A percentile compares a stretch with the other conserved stretches of the same genome.
phyloP scores from a whole-genome alignment of 1,140 invertebrate species.

The fruit fly (Drosophila melanogaster) region Release_6_plus_ISO1_MT NT_037436.4:1885501-1886000 shows the following conservation, averaged over 20 bases:
- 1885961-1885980: constrained; percentile 30
- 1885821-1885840: constrained; percentile 61
- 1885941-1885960: constrained; percentile 57
- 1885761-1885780: constrained; percentile 49
- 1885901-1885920: constrained; percentile 53
- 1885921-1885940: constrained; percentile 66
- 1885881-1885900: constrained; percentile 36
- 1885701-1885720: constrained; percentile 24
- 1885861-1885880: constrained; percentile 18
- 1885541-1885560: constrained; percentile 7
- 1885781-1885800: constrained; percentile 55
- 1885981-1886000: constrained; percentile 9
- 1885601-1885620: constrained; percentile 24
- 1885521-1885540: constrained; percentile 40
- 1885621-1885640: constrained; percentile 32
- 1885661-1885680: constrained; percentile 52
- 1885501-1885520: constrained; percentile 60
- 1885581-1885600: constrained; percentile 7
- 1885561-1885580: neutral
- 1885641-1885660: constrained; percentile 33
- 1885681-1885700: constrained; percentile 49
- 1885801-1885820: constrained; percentile 29
- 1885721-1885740: constrained; percentile 23
- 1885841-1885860: constrained; percentile 57
- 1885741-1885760: constrained; percentile 63